Percentiles rank a stretch among this genome's conserved stretches.
Evolutionary conservation across 2,888 invertebrate species (phyloP).

Genomic region (Sialis lutaria): DNA sequence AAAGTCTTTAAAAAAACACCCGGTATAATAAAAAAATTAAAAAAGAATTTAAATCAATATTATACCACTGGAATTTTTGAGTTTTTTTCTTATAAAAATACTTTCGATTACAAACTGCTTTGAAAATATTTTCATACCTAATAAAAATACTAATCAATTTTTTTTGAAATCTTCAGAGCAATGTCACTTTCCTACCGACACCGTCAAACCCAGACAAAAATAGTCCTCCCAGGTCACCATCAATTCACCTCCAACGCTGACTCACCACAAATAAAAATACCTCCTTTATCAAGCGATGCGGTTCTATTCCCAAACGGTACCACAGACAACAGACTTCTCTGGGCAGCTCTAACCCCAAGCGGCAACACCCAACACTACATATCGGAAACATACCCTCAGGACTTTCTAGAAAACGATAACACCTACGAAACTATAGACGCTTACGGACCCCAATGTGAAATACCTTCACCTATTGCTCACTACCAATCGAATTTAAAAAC

Average conservation of each 20-base stretch:
- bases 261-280: constrained; percentile 20
- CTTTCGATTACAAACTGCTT: no score
- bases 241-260: no score
- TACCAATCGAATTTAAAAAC: constrained; percentile 10
- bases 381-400: constrained; percentile 43
- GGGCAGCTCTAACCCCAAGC: constrained; percentile 72
- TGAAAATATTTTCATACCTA: neutral
- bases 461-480: constrained; percentile 2
- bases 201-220: constrained; percentile 11
- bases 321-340: constrained; percentile 46
- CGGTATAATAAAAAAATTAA: no score
- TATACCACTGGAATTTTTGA: no score
- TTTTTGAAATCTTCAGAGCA: constrained; percentile 12
- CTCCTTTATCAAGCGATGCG: constrained; percentile 18
- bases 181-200: constrained; percentile 14
- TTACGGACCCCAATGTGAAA: constrained; percentile 24
- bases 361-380: constrained; percentile 63
- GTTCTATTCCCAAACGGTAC: constrained; percentile 29
- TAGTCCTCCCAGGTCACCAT: no score
- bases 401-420: constrained; percentile 36
- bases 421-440: constrained; percentile 56
- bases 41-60: no score
- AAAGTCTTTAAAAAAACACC: no score
- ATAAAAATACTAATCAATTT: no score
- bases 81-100: no score